These are phyloP conservation scores for Cranoglanis bouderius DNA, from an alignment of 2,113 vertebrate species.

Conservation along the genomic window DNA sequence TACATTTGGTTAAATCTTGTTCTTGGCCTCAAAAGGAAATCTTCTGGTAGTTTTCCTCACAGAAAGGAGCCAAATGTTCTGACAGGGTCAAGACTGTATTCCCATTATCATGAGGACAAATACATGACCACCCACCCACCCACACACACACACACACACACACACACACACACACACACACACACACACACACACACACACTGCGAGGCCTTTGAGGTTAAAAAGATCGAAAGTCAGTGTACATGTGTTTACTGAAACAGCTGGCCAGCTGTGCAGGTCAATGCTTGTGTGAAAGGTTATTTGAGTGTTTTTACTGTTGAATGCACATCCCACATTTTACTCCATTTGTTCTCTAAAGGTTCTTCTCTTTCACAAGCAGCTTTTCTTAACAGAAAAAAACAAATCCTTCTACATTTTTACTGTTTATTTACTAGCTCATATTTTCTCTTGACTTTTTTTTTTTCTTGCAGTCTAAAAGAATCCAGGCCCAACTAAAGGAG, in stretches of 20 bases:
- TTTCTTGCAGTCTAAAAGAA: constrained; percentile 91
- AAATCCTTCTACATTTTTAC: constrained; percentile 70
- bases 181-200: neutral
- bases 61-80: neutral
- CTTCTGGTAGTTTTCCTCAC: neutral
- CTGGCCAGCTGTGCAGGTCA: constrained; percentile 8
- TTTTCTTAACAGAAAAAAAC: constrained; percentile 63
- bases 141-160: neutral
- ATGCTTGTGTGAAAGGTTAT: neutral
- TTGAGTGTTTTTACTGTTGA: constrained; percentile 47
- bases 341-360: constrained; percentile 53
- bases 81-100: neutral
- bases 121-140: neutral
- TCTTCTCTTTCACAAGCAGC: constrained; percentile 67
- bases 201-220: neutral
- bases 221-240: neutral
- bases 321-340: constrained; percentile 54
- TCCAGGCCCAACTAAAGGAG: constrained; percentile 97
- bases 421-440: constrained; percentile 69
- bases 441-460: constrained; percentile 67
- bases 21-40: neutral
- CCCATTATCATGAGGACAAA: neutral
- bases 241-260: constrained; percentile 19
- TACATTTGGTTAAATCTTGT: neutral
- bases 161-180: neutral